A percentile compares a stretch with the other conserved stretches of the same genome.
phyloP scores from a whole-genome alignment of 2,888 invertebrate genomes.

The Agrochola circellaris region DNA sequence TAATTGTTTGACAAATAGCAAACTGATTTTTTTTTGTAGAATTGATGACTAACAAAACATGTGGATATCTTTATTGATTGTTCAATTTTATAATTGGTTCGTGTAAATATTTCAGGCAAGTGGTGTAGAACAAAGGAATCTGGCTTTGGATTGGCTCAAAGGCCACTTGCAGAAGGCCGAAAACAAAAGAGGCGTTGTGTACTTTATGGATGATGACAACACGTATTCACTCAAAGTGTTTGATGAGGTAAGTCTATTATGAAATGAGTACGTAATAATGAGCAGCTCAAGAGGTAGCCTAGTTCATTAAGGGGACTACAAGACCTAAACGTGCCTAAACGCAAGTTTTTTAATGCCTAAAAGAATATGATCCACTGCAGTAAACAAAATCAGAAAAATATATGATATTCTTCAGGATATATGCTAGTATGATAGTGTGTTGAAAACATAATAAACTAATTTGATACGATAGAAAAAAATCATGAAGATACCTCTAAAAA shows the following conservation, averaged over 20 bases:
- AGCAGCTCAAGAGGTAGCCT: background rate
- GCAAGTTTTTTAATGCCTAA: no score
- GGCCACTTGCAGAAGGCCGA: conserved; percentile 89
- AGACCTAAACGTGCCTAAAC: no score
- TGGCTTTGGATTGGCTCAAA: conserved; percentile 95
- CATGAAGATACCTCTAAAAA: no score
- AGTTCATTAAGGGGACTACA: no score
- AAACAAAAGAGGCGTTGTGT: conserved; percentile 94
- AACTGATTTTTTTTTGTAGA: conserved; percentile 3
- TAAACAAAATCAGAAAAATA: no score
- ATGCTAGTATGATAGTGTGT: no score
- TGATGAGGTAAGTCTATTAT: conserved; percentile 92
- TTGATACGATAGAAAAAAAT: no score
- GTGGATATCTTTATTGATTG: conserved; percentile 19
- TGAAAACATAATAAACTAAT: no score
- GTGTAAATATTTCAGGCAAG: conserved; percentile 90
- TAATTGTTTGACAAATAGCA: conserved; percentile 40
- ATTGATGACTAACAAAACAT: conserved; percentile 45
- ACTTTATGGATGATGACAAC: conserved; percentile 99
- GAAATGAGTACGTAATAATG: background rate
- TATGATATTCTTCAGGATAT: no score
- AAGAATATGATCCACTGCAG: no score
- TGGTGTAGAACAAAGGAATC: conserved; percentile 97
- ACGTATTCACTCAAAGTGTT: conserved; percentile 97
- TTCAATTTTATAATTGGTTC: conserved; percentile 26